Evolutionary conservation across 2,888 invertebrate species (phyloP).

Genomic region (Macropis europaea): DNA sequence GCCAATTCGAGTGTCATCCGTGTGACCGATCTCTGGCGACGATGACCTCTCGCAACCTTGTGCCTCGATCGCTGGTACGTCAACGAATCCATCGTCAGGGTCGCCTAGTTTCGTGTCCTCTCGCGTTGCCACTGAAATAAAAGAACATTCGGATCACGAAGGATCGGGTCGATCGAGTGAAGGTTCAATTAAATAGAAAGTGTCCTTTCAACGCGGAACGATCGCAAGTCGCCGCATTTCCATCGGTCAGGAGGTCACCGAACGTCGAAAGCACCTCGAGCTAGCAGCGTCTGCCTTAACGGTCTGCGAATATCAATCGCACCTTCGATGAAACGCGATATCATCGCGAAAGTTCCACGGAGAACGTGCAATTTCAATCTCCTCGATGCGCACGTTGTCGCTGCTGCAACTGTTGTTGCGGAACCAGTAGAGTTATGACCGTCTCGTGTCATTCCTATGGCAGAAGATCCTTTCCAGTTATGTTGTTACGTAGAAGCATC

Average conservation of each 20-base stretch:
- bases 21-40: slow-evolving; percentile 30
- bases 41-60: slow-evolving; percentile 43
- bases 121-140: no score
- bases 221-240: slow-evolving; percentile 9
- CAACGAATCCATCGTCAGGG: neutral
- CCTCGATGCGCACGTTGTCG: no score
- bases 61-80: slow-evolving; percentile 52
- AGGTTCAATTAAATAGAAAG: slow-evolving; percentile 55
- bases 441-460: no score
- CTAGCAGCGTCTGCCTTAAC: neutral
- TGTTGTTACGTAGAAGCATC: no score
- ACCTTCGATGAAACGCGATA: no score
- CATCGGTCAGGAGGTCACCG: slow-evolving; percentile 32
- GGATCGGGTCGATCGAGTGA: neutral
- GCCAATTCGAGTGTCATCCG: slow-evolving; percentile 41
- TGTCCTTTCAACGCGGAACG: slow-evolving; percentile 34
- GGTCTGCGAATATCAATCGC: no score
- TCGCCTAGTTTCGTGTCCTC: neutral
- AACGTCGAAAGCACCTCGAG: slow-evolving; percentile 2
- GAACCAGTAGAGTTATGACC: no score
- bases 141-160: neutral
- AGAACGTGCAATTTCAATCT: no score
- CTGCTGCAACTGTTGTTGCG: no score
- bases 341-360: no score
- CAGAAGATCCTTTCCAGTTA: no score